Conservation (phyloP, 2,797 vertebrate genomes). For the Eulemur albifrons region DNA sequence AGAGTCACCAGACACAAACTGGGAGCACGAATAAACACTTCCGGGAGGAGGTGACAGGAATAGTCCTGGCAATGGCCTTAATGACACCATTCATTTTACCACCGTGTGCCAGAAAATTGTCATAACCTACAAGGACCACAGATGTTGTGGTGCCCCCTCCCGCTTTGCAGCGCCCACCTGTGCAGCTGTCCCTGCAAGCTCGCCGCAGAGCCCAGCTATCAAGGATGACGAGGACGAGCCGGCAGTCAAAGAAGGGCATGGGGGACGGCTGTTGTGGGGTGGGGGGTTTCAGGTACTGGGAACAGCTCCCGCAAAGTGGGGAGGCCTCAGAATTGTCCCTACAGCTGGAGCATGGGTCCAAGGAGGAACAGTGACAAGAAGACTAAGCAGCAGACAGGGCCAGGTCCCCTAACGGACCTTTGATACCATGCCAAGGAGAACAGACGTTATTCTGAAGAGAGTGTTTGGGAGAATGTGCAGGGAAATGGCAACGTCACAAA, state of each 20-base stretch:
- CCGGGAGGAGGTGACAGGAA: not conserved
- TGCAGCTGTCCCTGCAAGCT: too few species aligned
- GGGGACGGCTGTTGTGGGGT: accelerated
- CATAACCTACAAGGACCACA: accelerated
- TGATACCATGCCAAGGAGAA: not conserved
- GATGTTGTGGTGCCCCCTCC: accelerated
- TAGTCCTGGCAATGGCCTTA: too few species aligned
- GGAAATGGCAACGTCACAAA: not conserved
- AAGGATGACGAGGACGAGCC: not conserved
- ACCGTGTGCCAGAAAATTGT: not conserved
- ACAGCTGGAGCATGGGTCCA: not conserved
- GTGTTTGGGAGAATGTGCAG: not conserved
- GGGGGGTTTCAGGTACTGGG: not conserved
- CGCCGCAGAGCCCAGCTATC: not conserved
- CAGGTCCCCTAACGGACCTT: not conserved
- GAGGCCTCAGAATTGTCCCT: not conserved
- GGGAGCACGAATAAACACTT: not conserved
- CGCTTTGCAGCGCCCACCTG: not conserved
- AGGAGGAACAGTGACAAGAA: not conserved
- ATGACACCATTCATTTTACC: not conserved
- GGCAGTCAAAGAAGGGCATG: not conserved
- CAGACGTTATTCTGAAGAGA: not conserved
- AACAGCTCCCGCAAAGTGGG: too few species aligned
- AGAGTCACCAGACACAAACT: accelerated
- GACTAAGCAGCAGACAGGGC: not conserved